phyloP scores from a whole-genome alignment of 2,888 invertebrate genomes.

The Abscondita cerata region DNA sequence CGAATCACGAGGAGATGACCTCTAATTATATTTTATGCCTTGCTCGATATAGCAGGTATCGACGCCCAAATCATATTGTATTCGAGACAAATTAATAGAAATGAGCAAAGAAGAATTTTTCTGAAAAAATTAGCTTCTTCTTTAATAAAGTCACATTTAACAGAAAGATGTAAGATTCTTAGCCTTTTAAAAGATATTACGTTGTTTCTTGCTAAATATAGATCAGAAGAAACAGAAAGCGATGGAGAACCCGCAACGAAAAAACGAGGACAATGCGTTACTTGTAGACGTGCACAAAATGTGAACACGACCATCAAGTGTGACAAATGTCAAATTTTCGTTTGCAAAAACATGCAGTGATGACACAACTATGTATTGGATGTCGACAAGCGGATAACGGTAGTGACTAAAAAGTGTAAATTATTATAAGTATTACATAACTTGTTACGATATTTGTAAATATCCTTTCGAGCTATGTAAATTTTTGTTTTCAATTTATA shows the following conservation, averaged over 20 bases:
- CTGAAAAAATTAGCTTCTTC: neutral
- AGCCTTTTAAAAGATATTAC: neutral
- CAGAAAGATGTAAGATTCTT: neutral
- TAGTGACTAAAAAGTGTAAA: too few species aligned
- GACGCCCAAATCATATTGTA: neutral
- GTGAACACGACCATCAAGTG: neutral
- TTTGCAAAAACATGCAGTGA: neutral
- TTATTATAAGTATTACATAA: too few species aligned
- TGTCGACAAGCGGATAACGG: too few species aligned
- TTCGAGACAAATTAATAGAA: neutral
- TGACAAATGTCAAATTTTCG: constrained; percentile 4
- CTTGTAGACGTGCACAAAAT: neutral
- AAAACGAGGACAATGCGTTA: neutral
- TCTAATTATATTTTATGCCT: too few species aligned
- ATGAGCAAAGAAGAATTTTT: neutral
- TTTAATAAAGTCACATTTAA: neutral
- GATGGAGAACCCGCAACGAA: neutral
- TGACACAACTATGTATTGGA: too few species aligned
- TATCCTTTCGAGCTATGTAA: too few species aligned
- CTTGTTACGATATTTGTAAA: too few species aligned
- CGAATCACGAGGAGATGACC: too few species aligned
- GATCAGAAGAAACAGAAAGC: neutral
- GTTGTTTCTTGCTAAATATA: neutral
- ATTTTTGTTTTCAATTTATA: too few species aligned
- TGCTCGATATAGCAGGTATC: neutral